Conservation (phyloP, 2,113 vertebrate species). For the Macheiramphus alcinus region DNA sequence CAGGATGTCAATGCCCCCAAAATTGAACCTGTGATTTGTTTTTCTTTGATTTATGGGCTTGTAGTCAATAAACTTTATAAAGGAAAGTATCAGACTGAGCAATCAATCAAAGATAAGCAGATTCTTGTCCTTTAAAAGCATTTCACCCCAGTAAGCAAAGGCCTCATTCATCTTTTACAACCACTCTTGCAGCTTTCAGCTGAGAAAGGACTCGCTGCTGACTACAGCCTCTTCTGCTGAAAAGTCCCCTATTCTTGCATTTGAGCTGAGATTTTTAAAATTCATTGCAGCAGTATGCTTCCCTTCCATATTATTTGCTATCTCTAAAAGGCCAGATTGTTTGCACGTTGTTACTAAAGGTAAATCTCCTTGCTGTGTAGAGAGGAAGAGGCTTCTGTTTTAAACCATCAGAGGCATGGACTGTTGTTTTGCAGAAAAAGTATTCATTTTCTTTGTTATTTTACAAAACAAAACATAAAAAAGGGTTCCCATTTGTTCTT, state of each 20-base stretch:
- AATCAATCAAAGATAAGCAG: conserved; percentile 83
- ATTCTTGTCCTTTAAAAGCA: conserved; percentile 82
- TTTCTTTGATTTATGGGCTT: conserved; percentile 85
- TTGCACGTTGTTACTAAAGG: not conserved
- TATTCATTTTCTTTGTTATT: conserved; percentile 43
- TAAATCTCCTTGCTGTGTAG: not conserved
- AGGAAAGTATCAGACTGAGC: conserved; percentile 78
- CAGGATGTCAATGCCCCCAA: conserved; percentile 77
- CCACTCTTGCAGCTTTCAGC: conserved; percentile 56
- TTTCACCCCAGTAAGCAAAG: conserved; percentile 73
- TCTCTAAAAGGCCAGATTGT: conserved; percentile 43
- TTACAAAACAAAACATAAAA: conserved; percentile 27
- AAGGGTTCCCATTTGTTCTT: conserved; percentile 56
- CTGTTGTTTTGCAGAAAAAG: conserved; percentile 1
- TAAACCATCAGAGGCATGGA: not conserved
- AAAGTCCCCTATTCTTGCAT: not conserved
- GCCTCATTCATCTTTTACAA: conserved; percentile 78
- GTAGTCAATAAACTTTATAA: conserved; percentile 83
- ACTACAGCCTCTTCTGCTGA: conserved; percentile 46
- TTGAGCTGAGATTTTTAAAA: conserved; percentile 52
- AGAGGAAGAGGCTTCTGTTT: conserved; percentile 6
- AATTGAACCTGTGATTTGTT: conserved; percentile 81
- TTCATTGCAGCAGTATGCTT: conserved; percentile 37
- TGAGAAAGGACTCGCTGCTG: conserved; percentile 45
- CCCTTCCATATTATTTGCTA: conserved; percentile 13